Evolutionary conservation across 2,797 vertebrate species (phyloP), one percentile per base, ranked within the genome.

Genomic region (Lepilemur ruficaudatus): DNA sequence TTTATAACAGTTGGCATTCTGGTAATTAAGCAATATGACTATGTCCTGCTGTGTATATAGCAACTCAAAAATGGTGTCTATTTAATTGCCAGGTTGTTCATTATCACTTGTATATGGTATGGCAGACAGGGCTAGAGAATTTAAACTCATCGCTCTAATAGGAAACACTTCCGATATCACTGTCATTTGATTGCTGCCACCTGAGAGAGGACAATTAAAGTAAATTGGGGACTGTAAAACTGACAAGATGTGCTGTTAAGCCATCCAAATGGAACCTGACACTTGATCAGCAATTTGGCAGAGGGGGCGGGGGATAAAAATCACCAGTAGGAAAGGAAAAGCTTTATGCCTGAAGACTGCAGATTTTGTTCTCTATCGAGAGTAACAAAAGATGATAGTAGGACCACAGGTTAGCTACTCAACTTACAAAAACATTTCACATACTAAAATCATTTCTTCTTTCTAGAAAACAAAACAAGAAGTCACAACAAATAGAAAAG

Each of bases 181-280:
- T 97, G 88, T 90, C 94, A 93, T 76, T 89, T 92, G 95, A 95
- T 93, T 97, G 84, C 90, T 97, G 91, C 82, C 38, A 96, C 90
- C 95, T 96, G 95, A 93, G 75, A 97, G 90, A 97, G 89, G 93
- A 97, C 94, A 98, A 98, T 97, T 98, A 98, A 96, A 92, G 55
- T 94, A 97, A 97, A 97, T 83, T 93, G 79, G 95, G 61, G 73
- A 92, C 70, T 97, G 93, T 96, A 76, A 92, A 97, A 97, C 92
- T 96, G 96, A 96, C 55, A 61, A 89, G 95, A 95, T 89, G 63
- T 73, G 55, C 67, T 79, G 1, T 80, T 93, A 95, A 94, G 85
- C 41, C 7, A 89, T 63, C 78, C 41, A 70, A 65, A 96, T 79
- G 79, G 80, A 98, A 46, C 72, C 87, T 93, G 91, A 91, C 48